These are phyloP conservation scores for Scortum barcoo DNA, from an alignment of 2,113 vertebrate genomes.

Conservation along the genomic window DNA sequence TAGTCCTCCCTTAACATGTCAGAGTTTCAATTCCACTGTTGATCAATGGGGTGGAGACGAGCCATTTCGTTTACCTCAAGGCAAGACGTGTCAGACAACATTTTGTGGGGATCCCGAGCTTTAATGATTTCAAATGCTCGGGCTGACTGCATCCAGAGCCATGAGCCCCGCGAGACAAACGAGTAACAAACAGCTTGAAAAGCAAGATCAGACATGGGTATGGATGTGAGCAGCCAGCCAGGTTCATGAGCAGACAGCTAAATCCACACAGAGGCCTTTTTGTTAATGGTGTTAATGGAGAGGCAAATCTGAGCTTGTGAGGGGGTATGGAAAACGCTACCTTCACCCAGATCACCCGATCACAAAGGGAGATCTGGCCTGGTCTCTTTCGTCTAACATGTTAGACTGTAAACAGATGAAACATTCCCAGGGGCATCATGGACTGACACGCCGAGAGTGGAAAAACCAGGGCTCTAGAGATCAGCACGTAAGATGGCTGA, in stretches of 20 bases:
- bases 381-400: not conserved
- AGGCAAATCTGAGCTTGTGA: not conserved
- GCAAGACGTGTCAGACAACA: slow-evolving; percentile 57
- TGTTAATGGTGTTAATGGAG: not conserved
- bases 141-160: not conserved
- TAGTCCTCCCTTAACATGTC: slow-evolving; percentile 77
- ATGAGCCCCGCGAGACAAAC: not conserved
- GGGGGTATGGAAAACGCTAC: not conserved
- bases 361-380: not conserved
- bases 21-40: slow-evolving; percentile 73
- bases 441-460: slow-evolving; percentile 1
- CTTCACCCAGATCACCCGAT: not conserved
- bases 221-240: not conserved
- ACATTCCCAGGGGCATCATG: slow-evolving; percentile 7
- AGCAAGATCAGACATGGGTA: not conserved
- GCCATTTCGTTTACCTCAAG: slow-evolving; percentile 72
- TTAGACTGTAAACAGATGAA: slow-evolving; percentile 23
- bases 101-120: slow-evolving; percentile 47
- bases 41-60: slow-evolving; percentile 77
- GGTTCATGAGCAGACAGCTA: not conserved
- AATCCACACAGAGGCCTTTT: not conserved
- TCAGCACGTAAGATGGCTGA: slow-evolving; percentile 6
- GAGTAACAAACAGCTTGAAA: slow-evolving; percentile 6
- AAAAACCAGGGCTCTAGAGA: not conserved
- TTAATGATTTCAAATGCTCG: slow-evolving; percentile 14